A percentile compares a stretch with the other conserved stretches of the same genome.
phyloP scores from a whole-genome alignment of 2,113 vertebrate genomes.

The Cathartes aura region DNA sequence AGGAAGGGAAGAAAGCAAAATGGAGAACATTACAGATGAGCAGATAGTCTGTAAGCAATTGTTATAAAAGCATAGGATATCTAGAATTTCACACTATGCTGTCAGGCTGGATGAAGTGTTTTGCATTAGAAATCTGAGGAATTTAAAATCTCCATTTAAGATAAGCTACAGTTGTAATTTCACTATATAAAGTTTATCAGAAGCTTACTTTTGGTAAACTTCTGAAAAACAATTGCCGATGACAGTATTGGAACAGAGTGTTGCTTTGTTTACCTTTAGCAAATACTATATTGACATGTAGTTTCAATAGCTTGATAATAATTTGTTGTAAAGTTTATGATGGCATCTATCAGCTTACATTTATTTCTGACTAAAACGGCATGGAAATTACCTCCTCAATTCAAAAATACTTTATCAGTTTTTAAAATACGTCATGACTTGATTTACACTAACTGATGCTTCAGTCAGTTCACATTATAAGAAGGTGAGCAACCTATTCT shows the following conservation, averaged over 20 bases:
- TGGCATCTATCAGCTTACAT: background rate
- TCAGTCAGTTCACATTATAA: background rate
- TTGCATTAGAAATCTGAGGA: background rate
- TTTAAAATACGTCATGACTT: background rate
- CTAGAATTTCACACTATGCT: background rate
- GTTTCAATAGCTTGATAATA: background rate
- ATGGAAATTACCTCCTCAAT: background rate
- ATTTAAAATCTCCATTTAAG: background rate
- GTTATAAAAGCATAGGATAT: background rate
- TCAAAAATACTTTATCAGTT: background rate
- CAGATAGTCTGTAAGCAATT: background rate
- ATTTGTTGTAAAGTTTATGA: background rate
- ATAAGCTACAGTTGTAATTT: background rate
- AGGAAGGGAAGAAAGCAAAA: background rate
- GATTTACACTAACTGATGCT: background rate
- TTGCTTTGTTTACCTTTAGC: background rate
- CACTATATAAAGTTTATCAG: background rate
- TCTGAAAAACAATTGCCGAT: background rate
- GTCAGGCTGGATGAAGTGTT: background rate
- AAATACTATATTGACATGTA: background rate
- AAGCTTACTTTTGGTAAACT: background rate
- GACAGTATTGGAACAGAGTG: background rate
- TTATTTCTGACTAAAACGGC: background rate
- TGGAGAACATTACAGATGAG: background rate
- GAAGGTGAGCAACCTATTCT: background rate